These are phyloP conservation scores for Myanophis thanlyinensis DNA, from an alignment of 2,113 vertebrate genomes.

Conservation along the genomic window DNA sequence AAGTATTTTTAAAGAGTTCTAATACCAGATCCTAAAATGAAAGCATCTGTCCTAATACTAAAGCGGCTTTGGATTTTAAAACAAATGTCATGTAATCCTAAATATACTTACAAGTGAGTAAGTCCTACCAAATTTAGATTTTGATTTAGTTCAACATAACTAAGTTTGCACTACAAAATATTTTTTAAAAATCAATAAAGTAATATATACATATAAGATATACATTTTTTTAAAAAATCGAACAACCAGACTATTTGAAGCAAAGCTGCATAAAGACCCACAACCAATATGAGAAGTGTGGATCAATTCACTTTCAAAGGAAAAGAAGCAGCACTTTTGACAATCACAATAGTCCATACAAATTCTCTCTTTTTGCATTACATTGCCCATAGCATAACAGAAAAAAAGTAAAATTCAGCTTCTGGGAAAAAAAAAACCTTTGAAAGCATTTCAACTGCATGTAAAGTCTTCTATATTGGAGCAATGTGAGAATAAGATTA, in stretches of 20 bases:
- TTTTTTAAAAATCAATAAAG: not conserved
- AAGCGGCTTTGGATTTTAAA: not conserved
- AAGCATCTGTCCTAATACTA: not conserved
- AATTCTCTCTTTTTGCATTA: not conserved
- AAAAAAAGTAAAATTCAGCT: not conserved
- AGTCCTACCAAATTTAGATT: not conserved
- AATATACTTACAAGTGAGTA: not conserved
- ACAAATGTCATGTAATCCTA: not conserved
- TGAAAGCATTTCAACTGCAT: not conserved
- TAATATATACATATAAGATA: not conserved
- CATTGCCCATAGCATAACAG: not conserved
- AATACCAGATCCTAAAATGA: not conserved
- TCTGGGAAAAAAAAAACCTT: not conserved
- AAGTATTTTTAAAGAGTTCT: not conserved
- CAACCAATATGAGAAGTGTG: not conserved
- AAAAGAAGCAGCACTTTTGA: not conserved
- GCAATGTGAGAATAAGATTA: not conserved
- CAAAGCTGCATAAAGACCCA: not conserved
- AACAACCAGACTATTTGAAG: not conserved
- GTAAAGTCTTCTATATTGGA: not conserved
- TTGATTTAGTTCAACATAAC: not conserved
- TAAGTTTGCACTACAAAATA: not conserved
- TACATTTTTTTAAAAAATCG: not conserved
- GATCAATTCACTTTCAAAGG: not conserved
- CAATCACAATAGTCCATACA: not conserved